Evolutionary conservation across 2,113 vertebrate genomes (phyloP), one percentile per base, ranked within the genome.

Genomic region (Crotophaga sulcirostris): DNA sequence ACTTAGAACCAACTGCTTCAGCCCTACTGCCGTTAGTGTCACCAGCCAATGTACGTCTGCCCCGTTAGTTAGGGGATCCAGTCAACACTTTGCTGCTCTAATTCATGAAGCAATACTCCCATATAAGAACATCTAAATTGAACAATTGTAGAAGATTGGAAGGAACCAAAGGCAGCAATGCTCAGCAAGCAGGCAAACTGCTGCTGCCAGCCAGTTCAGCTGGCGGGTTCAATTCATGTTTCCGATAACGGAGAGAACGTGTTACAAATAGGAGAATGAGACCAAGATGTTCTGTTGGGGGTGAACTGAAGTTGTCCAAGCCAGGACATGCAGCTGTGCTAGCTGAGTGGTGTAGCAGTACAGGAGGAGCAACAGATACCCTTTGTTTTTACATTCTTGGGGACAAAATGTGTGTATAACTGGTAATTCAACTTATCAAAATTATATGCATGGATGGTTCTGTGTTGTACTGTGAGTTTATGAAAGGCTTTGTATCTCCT

Each of bases 161-260:
- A 49, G 56, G 20, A 60, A 64, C 24, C 51, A n/a, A 88, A 88
- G 38, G 67, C 40, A 73, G 38, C 33, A 34, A 3, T 11, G 23
- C 64, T 54, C 25, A 45, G 33, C 42, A 51, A 44, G 34, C 38
- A 36, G 33, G 25, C 6, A 29, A 68, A 23, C 21, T 75, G 52
- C 68, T 89, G 29, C 38, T 72, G 14, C 29, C 13, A 64, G 42
- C 13, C 20, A 67, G 10, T 25, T 90, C 26, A 34, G 45, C 38
- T 79, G 47, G 47, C 33, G 73, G 38, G 34, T 52, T 59, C 9
- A 10, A 13, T 72, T 91, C 40, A 1, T 11, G 16, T 72, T 40
- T 6, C 29, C 5, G 10, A 7, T 62, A n/a, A 36, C 13, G 28
- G 28, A 81, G 19, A 49, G 54, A 58, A 31, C 0, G 1, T 3